Evolutionary conservation across 1,140 invertebrate species (phyloP), one percentile per base, ranked within the genome.

Genomic region (Adoxophyes honmai): DNA sequence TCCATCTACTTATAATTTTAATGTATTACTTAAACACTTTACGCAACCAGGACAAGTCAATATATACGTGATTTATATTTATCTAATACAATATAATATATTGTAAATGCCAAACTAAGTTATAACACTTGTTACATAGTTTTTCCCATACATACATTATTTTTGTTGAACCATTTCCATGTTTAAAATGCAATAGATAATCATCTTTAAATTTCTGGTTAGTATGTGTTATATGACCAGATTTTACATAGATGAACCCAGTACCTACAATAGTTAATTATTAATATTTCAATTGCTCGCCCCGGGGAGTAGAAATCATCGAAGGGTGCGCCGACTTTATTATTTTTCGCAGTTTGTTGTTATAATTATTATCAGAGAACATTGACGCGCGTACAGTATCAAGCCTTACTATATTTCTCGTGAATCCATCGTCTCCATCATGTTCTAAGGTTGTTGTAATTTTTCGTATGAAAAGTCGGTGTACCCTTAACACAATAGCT

Each of bases 151-250:
- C 81, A 87, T 64, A 81, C 72, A 79, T 81, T 79, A 76, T 84
- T 81, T 86, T 87, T 87, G 81, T 85, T 87, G 77, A 68, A 64
- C 73, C 79, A 78, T 78, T 73, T 70, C 79, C 84, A 87, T 86
- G 67, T 81, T 73, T 78, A 85, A 87, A 87, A 86, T 84, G 84
- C 84, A 87, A 87, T 87, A 87, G 84, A 66, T 60, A 73, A 72
- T 60, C 56, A 69, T 68, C 60, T 59, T 73, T 73, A 72, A 68
- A 69, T 71, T 58, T 57, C 44, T 42, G 70, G 42, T 55, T 33
- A 33, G 54, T 55, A 48, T 54, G 52, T 16, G 56, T 28, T 59
- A 11, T 52, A 39, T 51, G 11, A 34, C 35, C 8, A 28, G 15
- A 64, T 68, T 68, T 70, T 60, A 63, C 59, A 33, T 15, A 55